Evolutionary conservation across 2,113 vertebrate species (phyloP).

Genomic region (Polypterus bichir): DNA sequence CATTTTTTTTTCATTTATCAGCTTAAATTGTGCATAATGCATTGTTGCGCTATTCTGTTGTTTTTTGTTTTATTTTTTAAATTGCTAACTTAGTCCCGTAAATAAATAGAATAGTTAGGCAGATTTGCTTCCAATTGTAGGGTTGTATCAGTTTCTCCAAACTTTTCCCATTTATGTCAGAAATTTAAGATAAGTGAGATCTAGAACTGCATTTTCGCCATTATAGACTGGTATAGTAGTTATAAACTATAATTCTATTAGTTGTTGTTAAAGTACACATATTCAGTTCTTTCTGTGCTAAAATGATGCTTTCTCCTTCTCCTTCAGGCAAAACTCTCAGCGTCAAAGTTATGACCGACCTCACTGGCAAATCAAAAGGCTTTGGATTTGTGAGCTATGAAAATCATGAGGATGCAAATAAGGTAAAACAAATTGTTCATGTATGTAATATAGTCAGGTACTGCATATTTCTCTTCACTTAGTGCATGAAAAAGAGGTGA

Average conservation of each 20-base stretch:
- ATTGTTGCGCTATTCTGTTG: no score
- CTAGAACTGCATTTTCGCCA: background rate
- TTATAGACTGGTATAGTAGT: background rate
- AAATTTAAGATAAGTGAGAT: background rate
- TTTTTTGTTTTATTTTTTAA: no score
- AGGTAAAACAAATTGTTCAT: conserved; percentile 49
- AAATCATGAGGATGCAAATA: conserved; percentile 94
- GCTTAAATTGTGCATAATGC: no score
- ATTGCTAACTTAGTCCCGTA: no score
- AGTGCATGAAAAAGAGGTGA: no score
- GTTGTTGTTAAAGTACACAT: background rate
- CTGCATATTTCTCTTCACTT: no score
- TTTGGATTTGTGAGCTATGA: conserved; percentile 98
- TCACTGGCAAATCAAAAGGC: conserved; percentile 88
- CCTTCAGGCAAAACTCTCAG: conserved; percentile 86
- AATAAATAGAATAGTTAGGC: no score
- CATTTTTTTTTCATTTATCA: no score
- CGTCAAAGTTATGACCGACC: conserved; percentile 94
- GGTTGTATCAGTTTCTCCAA: conserved; percentile 11
- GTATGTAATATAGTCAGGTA: no score
- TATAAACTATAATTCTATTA: background rate
- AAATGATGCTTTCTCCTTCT: conserved; percentile 13
- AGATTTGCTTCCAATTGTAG: no score
- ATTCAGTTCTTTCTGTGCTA: conserved; percentile 9
- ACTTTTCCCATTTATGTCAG: conserved; percentile 7